Evolutionary conservation across 2,888 invertebrate genomes (phyloP), one percentile per base, ranked within the genome.

Genomic region (Byasa hedistus): DNA sequence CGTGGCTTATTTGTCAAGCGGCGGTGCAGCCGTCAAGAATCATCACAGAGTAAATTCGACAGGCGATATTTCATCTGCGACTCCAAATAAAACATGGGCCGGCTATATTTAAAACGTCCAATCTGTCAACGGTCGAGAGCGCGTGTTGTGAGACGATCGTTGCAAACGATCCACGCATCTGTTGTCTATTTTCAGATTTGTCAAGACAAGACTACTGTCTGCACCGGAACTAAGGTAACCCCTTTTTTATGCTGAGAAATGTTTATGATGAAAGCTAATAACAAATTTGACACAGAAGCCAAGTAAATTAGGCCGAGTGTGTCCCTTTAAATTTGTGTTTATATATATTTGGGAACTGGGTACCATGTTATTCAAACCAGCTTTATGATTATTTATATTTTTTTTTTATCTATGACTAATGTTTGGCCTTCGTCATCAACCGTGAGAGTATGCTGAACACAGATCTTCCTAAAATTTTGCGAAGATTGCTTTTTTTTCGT

Each of bases 91-190:
- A 89, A 85, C 83, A 87, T 83, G 81, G 77, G 73, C 73, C 76
- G 83, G 89, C 91, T 89, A 90, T 84, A 87, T 87, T 84, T 89
- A 88, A 87, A 85, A 79, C 80, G 81, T 84, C 88, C 87, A 89
- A 91, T 91, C 89, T 89, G 90, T 91, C 91, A 90, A 90, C 91
- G 87, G 89, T 80, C 79, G 86, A 85, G 84, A 85, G 88, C 87
- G 87, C 78, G 86, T 84, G 89, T 89, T 88, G 86, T 85, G 85
- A 85, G 87, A 87, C 88, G 85, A 85, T 84, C 85, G 85, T 85
- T 83, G 89, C 90, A 84, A 89, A 86, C 87, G 89, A 85, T 85
- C 84, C 84, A 86, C 83, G 87, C 89, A 87, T 78, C 75, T 89
- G 87, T 84, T 84, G 81, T 87, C 89, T 91, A 91, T 91, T 91